Conservation (phyloP, 2,797 vertebrate species). For the Eremophila alpestris region DNA sequence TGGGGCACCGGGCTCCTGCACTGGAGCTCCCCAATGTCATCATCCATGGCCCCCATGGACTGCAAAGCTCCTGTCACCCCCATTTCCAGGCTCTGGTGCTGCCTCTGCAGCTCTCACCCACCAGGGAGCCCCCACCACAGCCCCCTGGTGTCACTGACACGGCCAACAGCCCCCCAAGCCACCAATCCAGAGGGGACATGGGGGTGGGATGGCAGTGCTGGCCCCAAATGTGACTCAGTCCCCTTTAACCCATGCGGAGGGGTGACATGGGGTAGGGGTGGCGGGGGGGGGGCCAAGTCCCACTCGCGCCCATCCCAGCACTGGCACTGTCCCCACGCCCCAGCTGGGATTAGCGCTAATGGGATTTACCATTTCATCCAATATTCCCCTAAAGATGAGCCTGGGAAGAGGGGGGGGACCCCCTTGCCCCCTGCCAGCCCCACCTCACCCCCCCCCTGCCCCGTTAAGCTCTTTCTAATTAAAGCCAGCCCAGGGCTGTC, state of each 20-base stretch:
- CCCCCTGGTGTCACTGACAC: not conserved
- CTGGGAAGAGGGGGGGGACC: conserved; percentile 13
- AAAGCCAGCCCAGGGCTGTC: conserved; percentile 36
- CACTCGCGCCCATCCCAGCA: not conserved
- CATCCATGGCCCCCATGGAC: accelerated
- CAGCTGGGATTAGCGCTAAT: conserved; percentile 65
- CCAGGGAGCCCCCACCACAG: not conserved
- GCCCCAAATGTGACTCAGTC: not conserved
- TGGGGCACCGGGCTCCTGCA: not conserved
- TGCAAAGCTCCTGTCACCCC: not conserved
- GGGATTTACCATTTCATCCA: conserved; percentile 73
- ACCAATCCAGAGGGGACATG: accelerated
- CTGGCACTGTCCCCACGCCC: conserved; percentile 30
- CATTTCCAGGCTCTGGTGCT: not conserved
- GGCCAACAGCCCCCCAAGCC: not conserved
- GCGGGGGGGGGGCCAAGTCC: not conserved
- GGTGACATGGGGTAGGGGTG: not conserved
- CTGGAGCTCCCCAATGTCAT: not conserved
- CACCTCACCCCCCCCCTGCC: not conserved
- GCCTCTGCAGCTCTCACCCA: not conserved
- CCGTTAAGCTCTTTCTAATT: conserved; percentile 72
- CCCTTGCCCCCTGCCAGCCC: not conserved
- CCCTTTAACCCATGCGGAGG: accelerated
- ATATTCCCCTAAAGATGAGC: conserved; percentile 56
- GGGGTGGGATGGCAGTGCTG: not conserved